These are phyloP conservation scores for Paracanthobrama guichenoti DNA, from an alignment of 2,113 vertebrate species.

Conservation along the genomic window DNA sequence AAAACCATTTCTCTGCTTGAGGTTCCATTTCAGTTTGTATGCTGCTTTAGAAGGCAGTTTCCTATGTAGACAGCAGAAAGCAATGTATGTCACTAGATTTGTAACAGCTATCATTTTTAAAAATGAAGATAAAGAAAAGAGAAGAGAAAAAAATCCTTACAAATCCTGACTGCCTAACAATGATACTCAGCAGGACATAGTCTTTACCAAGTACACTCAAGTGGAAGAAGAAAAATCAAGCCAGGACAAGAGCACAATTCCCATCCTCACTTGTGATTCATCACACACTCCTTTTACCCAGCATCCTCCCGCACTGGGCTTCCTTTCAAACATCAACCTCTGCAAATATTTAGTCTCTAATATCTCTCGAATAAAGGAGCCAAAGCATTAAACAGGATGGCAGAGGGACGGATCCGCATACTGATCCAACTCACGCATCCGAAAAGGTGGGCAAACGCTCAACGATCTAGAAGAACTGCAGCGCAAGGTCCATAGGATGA, in stretches of 20 bases:
- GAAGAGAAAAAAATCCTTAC: background rate
- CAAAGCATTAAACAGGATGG: constrained; percentile 19
- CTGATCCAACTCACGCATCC: constrained; percentile 27
- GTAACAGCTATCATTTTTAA: background rate
- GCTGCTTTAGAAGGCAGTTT: background rate
- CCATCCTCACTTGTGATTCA: constrained; percentile 5
- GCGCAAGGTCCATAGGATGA: background rate
- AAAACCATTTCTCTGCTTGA: background rate
- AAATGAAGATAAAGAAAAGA: background rate
- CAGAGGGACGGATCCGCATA: background rate
- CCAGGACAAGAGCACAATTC: constrained; percentile 15
- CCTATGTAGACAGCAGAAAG: background rate
- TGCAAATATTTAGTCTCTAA: constrained; percentile 23
- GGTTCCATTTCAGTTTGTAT: background rate
- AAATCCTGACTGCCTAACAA: constrained; percentile 15
- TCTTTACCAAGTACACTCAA: constrained; percentile 14
- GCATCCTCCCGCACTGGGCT: background rate
- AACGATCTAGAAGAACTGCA: background rate
- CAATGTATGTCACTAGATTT: background rate
- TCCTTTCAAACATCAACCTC: constrained; percentile 14
- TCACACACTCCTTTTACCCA: background rate
- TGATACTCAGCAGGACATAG: constrained; percentile 24
- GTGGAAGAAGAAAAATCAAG: constrained; percentile 14
- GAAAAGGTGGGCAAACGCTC: constrained; percentile 10
- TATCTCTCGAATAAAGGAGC: constrained; percentile 12